Percentiles rank a stretch among this genome's conserved stretches.
phyloP scores from a whole-genome alignment of 1,140 invertebrate genomes.

The Lepidurus apus region DNA sequence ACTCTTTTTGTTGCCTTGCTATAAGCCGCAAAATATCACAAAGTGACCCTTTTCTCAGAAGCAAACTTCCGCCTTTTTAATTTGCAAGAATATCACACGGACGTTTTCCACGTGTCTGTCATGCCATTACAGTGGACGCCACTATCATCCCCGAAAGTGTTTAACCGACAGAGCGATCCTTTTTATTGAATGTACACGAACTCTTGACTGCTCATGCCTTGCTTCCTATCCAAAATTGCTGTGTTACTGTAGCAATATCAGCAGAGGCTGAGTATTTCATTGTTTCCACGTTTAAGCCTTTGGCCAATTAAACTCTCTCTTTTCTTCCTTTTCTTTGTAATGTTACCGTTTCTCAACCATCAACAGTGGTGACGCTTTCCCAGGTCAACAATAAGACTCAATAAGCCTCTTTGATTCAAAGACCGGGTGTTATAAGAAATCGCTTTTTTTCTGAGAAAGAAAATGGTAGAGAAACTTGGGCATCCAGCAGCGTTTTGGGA shows the following conservation, averaged over 20 bases:
- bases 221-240: not conserved
- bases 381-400: not conserved
- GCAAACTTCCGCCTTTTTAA: not conserved
- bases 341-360: slow-evolving; percentile 21
- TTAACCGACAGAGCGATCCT: not conserved
- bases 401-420: not conserved
- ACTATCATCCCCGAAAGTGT: not conserved
- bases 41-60: not conserved
- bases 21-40: not conserved
- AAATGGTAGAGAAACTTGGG: slow-evolving; percentile 9
- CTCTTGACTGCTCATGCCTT: not conserved
- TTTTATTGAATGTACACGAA: not conserved
- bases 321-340: not conserved
- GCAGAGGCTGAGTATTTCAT: not conserved
- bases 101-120: not conserved
- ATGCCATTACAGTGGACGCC: not conserved
- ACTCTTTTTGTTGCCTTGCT: not conserved
- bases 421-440: not conserved
- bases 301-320: not conserved
- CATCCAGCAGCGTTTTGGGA: not conserved
- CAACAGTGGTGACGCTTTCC: not conserved
- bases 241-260: not conserved
- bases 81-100: not conserved
- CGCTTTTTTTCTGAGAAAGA: not conserved
- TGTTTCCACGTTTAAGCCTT: not conserved